Evolutionary conservation across 2,113 vertebrate genomes (phyloP).

Genomic region (Recurvirostra avosetta): DNA sequence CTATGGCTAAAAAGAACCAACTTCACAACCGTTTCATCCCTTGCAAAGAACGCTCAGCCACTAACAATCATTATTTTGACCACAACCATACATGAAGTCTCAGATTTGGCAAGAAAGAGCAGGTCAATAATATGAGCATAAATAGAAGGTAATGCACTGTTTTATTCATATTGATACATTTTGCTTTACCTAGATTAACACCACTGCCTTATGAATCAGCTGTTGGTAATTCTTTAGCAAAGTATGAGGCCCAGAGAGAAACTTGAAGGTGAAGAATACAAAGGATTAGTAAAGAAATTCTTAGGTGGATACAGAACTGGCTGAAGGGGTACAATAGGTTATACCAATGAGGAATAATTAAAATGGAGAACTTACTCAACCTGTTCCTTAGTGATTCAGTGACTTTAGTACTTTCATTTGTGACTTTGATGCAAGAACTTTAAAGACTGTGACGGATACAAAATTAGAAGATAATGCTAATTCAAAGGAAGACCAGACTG

Average conservation of each 20-base stretch:
- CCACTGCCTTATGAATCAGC: not conserved
- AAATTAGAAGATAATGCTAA: constrained; percentile 25
- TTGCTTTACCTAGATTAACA: not conserved
- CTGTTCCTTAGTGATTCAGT: constrained; percentile 13
- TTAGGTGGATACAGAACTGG: not conserved
- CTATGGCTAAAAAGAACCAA: not conserved
- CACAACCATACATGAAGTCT: not conserved
- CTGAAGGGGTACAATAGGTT: not conserved
- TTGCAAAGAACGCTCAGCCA: not conserved
- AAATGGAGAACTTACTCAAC: not conserved
- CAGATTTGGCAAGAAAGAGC: not conserved
- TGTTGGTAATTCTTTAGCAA: not conserved
- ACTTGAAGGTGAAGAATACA: not conserved
- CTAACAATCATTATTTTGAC: not conserved
- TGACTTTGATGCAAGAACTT: constrained; percentile 34
- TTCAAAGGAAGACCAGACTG: constrained; percentile 6
- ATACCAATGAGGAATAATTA: not conserved
- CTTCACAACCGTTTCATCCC: not conserved
- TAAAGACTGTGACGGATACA: constrained; percentile 5
- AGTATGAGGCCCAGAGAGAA: not conserved
- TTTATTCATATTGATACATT: not conserved
- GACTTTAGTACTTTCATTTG: constrained; percentile 22
- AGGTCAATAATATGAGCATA: not conserved
- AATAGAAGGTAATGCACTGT: not conserved
- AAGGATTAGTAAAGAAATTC: not conserved